Evolutionary conservation across 30 jellyfish, hydroid and myxozoan genomes (phyloP), one percentile per base, ranked within the genome.

Genomic region (Sanderia malayensis): DNA sequence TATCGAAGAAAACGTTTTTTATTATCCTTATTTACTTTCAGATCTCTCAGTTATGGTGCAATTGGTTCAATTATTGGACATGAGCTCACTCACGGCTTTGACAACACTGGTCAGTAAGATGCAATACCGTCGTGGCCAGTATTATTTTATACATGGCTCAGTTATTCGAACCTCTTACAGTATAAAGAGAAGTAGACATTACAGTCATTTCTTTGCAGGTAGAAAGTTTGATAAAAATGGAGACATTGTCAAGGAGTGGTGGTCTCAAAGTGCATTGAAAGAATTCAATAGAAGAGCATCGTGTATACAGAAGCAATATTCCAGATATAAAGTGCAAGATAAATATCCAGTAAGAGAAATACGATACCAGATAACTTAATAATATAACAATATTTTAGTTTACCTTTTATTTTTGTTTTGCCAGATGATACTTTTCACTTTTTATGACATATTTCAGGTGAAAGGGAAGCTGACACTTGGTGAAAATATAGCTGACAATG

Each of bases 31-130:
- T n/a, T n/a, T n/a, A n/a, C 18, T 74, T 49, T 27, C 63, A 93
- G 99, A 33, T 67, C 99, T 28, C 81, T 93, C 57, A 93, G 96
- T 65, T 93, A 93, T 76, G 99, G 99, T n/a, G 99, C 99, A 4
- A 93, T 93, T 34, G 99, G 99, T 17, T 93, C 99, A 9, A 86
- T 93, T 8, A 93, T 93, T 66, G 99, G 99, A 29, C 99, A 93
- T 66, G 99, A 93, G 46, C 83, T 93, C 65, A 93, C 99, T 4
- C 99, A 93, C 45, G 99, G 97, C 11, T 93, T 93, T 57, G 99
- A 93, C 80, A 86, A 86, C 31, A 93, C 99, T 29, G 98, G 98
- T 92, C 72, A 29, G 8, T 55, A 4, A n/a, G n/a, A n/a, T n/a
- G n/a, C n/a, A n/a, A n/a, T n/a, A n/a, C n/a, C n/a, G n/a, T n/a